Evolutionary conservation across 2,888 invertebrate genomes (phyloP).

Genomic region (Eucera pruinosa): DNA sequence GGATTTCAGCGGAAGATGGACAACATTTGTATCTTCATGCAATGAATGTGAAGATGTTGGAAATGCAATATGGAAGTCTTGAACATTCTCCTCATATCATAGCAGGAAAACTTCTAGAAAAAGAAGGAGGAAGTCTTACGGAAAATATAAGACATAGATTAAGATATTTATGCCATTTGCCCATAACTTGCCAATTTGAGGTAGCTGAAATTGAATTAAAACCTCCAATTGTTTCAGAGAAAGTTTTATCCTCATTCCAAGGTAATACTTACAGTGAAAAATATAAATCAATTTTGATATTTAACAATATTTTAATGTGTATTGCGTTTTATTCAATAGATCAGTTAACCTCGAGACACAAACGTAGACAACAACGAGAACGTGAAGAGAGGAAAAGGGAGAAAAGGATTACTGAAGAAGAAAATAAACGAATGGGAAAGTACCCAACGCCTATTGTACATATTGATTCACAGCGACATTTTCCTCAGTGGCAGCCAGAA

Average conservation of each 20-base stretch:
- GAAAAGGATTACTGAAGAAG: slow-evolving; percentile 90
- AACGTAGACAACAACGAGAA: slow-evolving; percentile 89
- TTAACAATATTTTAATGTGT: background rate
- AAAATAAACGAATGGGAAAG: slow-evolving; percentile 90
- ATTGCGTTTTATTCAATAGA: slow-evolving; percentile 84
- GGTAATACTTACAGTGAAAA: slow-evolving; percentile 84
- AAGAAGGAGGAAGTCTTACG: slow-evolving; percentile 93
- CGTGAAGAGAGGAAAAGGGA: slow-evolving; percentile 93
- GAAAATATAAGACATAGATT: slow-evolving; percentile 91
- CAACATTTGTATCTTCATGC: slow-evolving; percentile 97
- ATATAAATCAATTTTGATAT: background rate
- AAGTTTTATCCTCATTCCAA: slow-evolving; percentile 89
- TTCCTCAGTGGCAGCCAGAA: slow-evolving; percentile 84
- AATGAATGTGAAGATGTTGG: slow-evolving; percentile 95
- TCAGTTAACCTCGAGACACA: slow-evolving; percentile 90
- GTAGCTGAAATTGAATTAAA: slow-evolving; percentile 94
- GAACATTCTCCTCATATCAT: slow-evolving; percentile 91
- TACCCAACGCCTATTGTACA: slow-evolving; percentile 87
- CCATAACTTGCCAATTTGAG: slow-evolving; percentile 95
- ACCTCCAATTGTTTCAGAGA: slow-evolving; percentile 89
- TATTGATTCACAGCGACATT: slow-evolving; percentile 88
- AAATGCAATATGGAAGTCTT: slow-evolving; percentile 93
- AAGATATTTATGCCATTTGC: slow-evolving; percentile 93
- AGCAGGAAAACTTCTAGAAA: slow-evolving; percentile 92
- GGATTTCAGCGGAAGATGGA: slow-evolving; percentile 91